Conservation (phyloP, 2,113 vertebrate genomes). For the Lichenostomus cassidix region DNA sequence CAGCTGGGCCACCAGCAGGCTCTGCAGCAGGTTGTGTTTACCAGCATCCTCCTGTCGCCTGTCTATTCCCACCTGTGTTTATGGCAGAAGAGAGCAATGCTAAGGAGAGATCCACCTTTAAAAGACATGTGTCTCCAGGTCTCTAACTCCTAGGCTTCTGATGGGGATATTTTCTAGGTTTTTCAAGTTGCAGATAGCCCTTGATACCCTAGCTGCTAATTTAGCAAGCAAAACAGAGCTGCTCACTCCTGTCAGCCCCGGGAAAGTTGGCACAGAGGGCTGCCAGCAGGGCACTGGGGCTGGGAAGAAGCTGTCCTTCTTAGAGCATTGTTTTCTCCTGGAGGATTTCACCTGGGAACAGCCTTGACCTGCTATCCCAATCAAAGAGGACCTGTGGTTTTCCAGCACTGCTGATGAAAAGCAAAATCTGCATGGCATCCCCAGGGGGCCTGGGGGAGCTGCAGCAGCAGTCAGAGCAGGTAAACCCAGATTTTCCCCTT, state of each 20-base stretch:
- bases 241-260: neutral
- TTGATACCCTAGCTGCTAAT: neutral
- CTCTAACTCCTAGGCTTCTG: neutral
- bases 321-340: neutral
- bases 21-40: neutral
- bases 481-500: neutral
- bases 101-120: neutral
- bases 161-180: neutral
- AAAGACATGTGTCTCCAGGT: neutral
- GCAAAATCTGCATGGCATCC: neutral
- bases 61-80: neutral
- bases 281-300: neutral
- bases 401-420: neutral
- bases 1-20: neutral
- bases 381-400: neutral
- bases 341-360: neutral
- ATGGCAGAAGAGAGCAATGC: neutral
- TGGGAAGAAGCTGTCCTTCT: neutral
- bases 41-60: neutral
- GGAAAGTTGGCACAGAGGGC: neutral
- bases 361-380: neutral
- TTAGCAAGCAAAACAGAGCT: neutral
- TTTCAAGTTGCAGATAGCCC: neutral
- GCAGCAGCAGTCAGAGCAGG: fast-evolving
- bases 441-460: neutral